phyloP scores from a whole-genome alignment of 2,797 vertebrate species.

The Scarus forsteni region DNA sequence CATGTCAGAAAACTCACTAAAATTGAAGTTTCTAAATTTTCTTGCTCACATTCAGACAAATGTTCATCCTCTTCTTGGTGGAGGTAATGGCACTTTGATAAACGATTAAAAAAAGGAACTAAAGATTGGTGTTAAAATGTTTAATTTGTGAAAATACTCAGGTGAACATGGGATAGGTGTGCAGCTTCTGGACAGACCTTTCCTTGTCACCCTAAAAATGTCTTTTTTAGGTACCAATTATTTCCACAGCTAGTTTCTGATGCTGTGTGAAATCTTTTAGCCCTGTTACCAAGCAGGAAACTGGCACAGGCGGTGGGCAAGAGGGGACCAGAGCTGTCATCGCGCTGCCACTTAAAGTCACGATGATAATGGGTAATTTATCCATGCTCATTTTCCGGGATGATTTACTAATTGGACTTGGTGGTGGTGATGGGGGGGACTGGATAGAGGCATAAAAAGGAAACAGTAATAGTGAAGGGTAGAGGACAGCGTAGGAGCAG shows the following conservation, averaged over 20 bases:
- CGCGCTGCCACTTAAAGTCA: conserved; percentile 37
- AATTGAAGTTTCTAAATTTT: too few relatives aligned
- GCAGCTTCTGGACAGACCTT: conserved; percentile 17
- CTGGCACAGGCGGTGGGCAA: conserved; percentile 23
- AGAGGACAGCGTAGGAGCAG: conserved; percentile 15
- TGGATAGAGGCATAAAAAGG: conserved; percentile 27
- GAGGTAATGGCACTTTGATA: too few relatives aligned
- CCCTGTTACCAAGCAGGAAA: conserved; percentile 19
- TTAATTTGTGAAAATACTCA: too few relatives aligned
- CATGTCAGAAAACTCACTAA: too few relatives aligned
- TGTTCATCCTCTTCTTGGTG: too few relatives aligned
- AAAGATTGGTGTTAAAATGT: too few relatives aligned
- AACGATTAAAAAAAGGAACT: too few relatives aligned
- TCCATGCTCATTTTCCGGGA: conserved; percentile 57
- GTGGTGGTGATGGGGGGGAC: conserved; percentile 41
- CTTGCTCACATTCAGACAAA: too few relatives aligned
- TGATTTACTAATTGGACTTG: conserved; percentile 70
- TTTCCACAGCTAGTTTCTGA: conserved; percentile 17
- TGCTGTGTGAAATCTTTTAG: conserved; percentile 4
- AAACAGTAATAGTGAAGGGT: conserved; percentile 25
- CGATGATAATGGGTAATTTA: conserved; percentile 57
- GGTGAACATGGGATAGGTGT: neutral
- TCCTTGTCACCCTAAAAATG: conserved; percentile 30
- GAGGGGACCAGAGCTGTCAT: conserved; percentile 27
- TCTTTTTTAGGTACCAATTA: conserved; percentile 5